Percentiles rank a stretch among this genome's conserved stretches.
Conservation (phyloP, 2,888 invertebrate species). For the Chymomyza caudatula region DNA sequence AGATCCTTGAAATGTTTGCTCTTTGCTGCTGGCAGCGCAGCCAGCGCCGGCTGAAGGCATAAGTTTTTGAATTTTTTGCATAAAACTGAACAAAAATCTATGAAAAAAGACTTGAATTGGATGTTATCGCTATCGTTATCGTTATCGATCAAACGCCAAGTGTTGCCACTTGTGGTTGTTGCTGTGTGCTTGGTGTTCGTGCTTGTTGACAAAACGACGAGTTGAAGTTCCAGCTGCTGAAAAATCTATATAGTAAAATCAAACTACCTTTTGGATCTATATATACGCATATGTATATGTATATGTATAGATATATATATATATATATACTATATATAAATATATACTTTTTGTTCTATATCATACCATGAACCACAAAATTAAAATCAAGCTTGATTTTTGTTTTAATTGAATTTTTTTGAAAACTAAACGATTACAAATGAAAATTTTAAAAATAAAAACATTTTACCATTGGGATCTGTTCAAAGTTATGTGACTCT, state of each 20-base stretch:
- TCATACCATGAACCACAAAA: constrained; percentile 66
- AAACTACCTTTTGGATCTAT: constrained; percentile 33
- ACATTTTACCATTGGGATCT: constrained; percentile 64
- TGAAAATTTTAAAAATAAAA: constrained; percentile 6
- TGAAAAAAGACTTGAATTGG: neutral
- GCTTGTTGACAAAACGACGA: constrained; percentile 45
- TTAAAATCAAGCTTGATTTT: constrained; percentile 47
- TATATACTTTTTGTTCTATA: constrained; percentile 56
- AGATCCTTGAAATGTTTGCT: constrained; percentile 62
- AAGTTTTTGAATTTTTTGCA: constrained; percentile 39
- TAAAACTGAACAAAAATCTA: constrained; percentile 20
- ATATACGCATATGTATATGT: constrained; percentile 29
- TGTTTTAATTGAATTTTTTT: constrained; percentile 40
- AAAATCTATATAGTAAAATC: constrained; percentile 5
- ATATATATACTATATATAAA: constrained; percentile 33
- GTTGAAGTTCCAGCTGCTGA: constrained; percentile 12
- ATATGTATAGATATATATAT: constrained; percentile 38
- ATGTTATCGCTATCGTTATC: neutral
- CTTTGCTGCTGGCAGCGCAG: constrained; percentile 28
- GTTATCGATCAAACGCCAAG: constrained; percentile 6
- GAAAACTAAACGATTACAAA: constrained; percentile 4
- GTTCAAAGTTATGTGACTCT: constrained; percentile 63
- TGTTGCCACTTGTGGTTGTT: constrained; percentile 72
- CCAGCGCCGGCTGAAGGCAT: constrained; percentile 30
- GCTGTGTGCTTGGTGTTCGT: constrained; percentile 63